Conservation (phyloP, 2,888 invertebrate species). For the Prosapia bicincta region DNA sequence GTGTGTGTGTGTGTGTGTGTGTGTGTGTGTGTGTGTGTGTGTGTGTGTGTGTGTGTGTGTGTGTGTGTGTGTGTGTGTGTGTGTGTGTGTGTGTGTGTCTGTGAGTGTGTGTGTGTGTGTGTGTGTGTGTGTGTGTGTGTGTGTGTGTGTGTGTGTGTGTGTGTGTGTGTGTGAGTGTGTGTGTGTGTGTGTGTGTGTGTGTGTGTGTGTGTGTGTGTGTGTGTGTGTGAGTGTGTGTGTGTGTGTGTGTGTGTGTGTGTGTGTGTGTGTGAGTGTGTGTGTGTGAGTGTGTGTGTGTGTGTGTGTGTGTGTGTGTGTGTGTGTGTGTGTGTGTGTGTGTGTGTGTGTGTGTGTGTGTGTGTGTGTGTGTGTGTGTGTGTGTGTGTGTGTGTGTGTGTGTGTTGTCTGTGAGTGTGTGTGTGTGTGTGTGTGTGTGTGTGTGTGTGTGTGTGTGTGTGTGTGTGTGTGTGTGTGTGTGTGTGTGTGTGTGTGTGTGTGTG, state of each 20-base stretch:
- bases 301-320: conserved; percentile 5
- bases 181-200: conserved; percentile 5
- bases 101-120: conserved; percentile 3
- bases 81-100: conserved; percentile 3
- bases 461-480: conserved; percentile 5
- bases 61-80: conserved; percentile 5
- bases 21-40: conserved; percentile 2
- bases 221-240: conserved; percentile 3
- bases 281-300: conserved; percentile 3
- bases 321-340: conserved; percentile 5
- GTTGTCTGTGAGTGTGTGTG: not conserved
- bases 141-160: conserved; percentile 5
- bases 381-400: conserved; percentile 3
- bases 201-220: conserved; percentile 5
- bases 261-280: conserved; percentile 3
- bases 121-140: conserved; percentile 3
- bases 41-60: conserved; percentile 5
- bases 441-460: conserved; percentile 5
- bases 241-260: conserved; percentile 5
- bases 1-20: not conserved
- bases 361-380: conserved; percentile 5
- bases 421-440: conserved; percentile 5
- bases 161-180: conserved; percentile 3
- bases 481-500: conserved; percentile 1
- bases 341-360: conserved; percentile 5